Evolutionary conservation across 2,113 vertebrate genomes (phyloP).

Genomic region (Gallinago undulata): DNA sequence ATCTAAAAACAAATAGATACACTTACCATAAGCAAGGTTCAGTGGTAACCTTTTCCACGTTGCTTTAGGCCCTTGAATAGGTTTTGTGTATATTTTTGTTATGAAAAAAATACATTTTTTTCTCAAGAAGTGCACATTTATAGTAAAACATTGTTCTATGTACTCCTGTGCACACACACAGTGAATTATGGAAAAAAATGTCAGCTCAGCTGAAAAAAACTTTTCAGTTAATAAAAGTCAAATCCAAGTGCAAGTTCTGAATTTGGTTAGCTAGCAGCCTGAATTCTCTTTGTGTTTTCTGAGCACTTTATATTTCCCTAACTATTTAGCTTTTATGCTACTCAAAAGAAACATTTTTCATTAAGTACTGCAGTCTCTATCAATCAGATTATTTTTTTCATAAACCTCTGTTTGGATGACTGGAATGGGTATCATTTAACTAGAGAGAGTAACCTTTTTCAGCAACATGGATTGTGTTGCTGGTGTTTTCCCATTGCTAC

Average conservation of each 20-base stretch:
- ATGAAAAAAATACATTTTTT: not conserved
- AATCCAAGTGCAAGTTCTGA: slow-evolving; percentile 41
- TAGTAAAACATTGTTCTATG: not conserved
- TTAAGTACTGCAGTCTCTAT: slow-evolving; percentile 4
- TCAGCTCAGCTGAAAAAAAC: not conserved
- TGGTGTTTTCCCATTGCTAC: slow-evolving; percentile 43
- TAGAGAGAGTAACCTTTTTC: slow-evolving; percentile 12
- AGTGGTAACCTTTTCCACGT: not conserved
- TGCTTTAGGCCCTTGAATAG: not conserved
- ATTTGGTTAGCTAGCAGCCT: slow-evolving; percentile 21
- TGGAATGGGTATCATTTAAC: slow-evolving; percentile 29
- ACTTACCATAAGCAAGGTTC: not conserved
- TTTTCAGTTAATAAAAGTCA: not conserved
- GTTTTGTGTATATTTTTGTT: not conserved
- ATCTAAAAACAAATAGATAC: not conserved
- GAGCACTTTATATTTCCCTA: not conserved
- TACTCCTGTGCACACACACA: not conserved
- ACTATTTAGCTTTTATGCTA: not conserved
- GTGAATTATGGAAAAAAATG: not conserved
- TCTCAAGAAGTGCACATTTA: not conserved
- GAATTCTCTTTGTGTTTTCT: not conserved
- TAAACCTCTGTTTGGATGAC: not conserved
- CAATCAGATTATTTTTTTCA: not conserved
- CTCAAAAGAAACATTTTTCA: not conserved
- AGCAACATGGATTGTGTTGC: slow-evolving; percentile 19